These are phyloP conservation scores for Parauchenoglanis ngamensis DNA, from an alignment of 2,797 vertebrate species.

Conservation along the genomic window DNA sequence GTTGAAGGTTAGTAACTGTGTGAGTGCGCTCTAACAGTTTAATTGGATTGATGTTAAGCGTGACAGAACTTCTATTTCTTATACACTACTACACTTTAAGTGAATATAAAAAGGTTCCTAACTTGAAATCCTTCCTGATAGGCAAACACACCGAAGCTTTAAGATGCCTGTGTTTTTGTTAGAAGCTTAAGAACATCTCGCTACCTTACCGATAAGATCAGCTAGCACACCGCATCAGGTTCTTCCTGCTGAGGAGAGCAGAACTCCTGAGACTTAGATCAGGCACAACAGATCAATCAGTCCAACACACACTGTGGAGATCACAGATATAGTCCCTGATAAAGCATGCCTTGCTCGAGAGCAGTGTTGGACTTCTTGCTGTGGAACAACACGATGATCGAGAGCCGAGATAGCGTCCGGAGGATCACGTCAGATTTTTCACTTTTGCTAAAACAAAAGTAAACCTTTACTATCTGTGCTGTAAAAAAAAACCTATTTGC, in stretches of 20 bases:
- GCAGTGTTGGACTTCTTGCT: slow-evolving; percentile 5
- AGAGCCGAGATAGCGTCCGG: neutral
- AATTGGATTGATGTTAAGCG: slow-evolving; percentile 15
- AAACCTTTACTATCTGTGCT: neutral
- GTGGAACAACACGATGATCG: neutral
- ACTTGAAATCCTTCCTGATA: neutral
- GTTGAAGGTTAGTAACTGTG: neutral
- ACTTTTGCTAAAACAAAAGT: neutral
- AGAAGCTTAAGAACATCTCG: no score
- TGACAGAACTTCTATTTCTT: neutral
- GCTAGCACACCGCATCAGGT: neutral
- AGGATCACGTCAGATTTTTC: neutral
- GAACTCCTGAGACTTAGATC: slow-evolving; percentile 33
- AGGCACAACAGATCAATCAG: slow-evolving; percentile 34
- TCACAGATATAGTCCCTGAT: slow-evolving; percentile 29
- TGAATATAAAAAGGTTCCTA: neutral
- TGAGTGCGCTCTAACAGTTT: neutral
- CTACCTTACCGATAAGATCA: neutral
- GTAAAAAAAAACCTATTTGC: neutral
- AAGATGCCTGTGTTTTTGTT: neutral
- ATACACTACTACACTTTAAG: neutral
- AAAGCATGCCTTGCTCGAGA: slow-evolving; percentile 7
- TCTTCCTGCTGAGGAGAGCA: slow-evolving; percentile 15
- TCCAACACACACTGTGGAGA: slow-evolving; percentile 5
- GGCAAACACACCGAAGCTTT: neutral